These are phyloP conservation scores for Trichogramma evanescens DNA, from an alignment of 2,888 invertebrate genomes.

Conservation along the genomic window DNA sequence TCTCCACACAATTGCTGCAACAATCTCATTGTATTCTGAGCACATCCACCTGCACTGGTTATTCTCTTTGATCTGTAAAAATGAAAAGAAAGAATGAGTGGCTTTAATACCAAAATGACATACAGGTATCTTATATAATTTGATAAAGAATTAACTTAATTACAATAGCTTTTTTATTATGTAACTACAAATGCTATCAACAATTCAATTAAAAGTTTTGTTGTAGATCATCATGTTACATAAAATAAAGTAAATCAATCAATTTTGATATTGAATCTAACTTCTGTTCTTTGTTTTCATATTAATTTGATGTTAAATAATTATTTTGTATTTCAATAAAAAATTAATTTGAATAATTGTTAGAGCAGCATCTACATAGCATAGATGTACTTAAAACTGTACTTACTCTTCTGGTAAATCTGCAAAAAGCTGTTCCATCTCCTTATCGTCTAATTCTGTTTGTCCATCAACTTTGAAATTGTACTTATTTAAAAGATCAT, in stretches of 20 bases:
- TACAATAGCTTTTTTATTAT: no score
- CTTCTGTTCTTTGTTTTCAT: no score
- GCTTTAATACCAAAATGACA: no score
- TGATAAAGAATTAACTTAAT: no score
- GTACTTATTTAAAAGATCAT: conserved; percentile 35
- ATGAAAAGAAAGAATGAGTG: background rate
- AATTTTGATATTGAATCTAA: no score
- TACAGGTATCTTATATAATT: no score
- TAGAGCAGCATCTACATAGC: background rate
- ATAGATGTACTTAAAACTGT: background rate
- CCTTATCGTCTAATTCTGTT: conserved; percentile 35
- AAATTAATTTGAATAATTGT: background rate
- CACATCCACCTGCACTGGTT: conserved; percentile 36
- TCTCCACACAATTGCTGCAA: conserved; percentile 39
- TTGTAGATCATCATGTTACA: no score
- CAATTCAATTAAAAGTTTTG: background rate
- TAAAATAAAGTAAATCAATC: no score
- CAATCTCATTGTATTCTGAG: conserved; percentile 39
- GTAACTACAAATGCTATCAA: background rate
- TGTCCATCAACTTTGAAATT: conserved; percentile 37
- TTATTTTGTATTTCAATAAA: background rate
- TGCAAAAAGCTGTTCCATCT: conserved; percentile 31
- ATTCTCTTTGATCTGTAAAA: conserved; percentile 28
- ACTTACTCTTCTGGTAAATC: conserved; percentile 36
- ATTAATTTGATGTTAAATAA: background rate